A percentile compares a stretch with the other conserved stretches of the same genome.
phyloP scores from a whole-genome alignment of 2,113 vertebrate genomes.

The Barnardius zonarius region DNA sequence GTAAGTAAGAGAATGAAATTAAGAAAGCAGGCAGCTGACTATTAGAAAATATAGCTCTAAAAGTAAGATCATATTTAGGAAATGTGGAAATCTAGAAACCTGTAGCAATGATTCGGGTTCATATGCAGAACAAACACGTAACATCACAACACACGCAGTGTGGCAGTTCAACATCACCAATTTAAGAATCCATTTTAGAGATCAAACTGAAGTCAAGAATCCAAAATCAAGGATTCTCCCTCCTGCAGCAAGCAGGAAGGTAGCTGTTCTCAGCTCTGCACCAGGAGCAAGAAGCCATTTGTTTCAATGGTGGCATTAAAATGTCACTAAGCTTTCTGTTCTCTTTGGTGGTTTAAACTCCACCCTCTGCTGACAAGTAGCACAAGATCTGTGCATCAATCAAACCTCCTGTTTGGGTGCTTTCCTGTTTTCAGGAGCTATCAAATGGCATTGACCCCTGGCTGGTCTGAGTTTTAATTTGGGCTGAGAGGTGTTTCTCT shows the following conservation, averaged over 20 bases:
- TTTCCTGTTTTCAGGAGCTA: not conserved
- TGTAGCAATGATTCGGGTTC: not conserved
- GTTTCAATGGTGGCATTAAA: not conserved
- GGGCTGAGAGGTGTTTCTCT: not conserved
- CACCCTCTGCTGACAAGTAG: not conserved
- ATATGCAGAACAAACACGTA: not conserved
- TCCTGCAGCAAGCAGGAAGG: not conserved
- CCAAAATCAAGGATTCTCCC: not conserved
- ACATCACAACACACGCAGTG: rapidly evolving
- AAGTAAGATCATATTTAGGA: not conserved
- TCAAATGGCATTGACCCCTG: not conserved
- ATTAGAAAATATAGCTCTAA: not conserved
- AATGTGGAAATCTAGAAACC: not conserved
- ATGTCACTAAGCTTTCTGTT: not conserved
- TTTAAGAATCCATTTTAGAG: not conserved
- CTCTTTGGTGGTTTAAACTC: not conserved
- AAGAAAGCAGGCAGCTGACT: not conserved
- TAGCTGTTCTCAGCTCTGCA: not conserved
- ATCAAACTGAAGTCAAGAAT: not conserved
- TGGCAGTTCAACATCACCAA: not conserved
- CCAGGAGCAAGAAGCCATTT: not conserved
- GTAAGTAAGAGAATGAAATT: not conserved
- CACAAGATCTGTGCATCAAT: not conserved
- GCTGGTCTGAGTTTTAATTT: not conserved
- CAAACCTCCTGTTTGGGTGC: not conserved